Evolutionary conservation across 2,797 vertebrate genomes (phyloP), one percentile per base, ranked within the genome.

Genomic region (Selene dorsalis): DNA sequence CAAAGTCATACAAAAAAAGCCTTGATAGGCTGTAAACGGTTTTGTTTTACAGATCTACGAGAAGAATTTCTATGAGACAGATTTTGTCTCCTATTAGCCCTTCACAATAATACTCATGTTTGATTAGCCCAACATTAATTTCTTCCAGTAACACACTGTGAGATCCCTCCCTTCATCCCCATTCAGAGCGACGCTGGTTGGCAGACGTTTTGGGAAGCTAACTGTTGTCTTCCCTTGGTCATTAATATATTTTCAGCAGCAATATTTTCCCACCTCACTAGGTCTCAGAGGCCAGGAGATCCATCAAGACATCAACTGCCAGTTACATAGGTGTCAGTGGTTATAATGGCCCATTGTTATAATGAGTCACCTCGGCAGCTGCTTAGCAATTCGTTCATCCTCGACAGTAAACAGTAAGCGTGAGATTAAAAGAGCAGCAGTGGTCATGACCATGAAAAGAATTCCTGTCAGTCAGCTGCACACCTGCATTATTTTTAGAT

Each of bases 401-500:
- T 77, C 58, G 38, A 77, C 60, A 56, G 70, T 43, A 18, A 55
- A 56, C 50, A 28, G 20, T 30, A 86, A 71, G 35, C 69, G 17
- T 32, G 4, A 66, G 64, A 77, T 62, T 41, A 75, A 81, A 84
- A 82, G 56, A 62, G 65, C 28, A 78, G 60, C 0, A 2, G 17
- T 26, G 52, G 20, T 73, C 56, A 60, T 17, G 32, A 73, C 64
- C 66, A 22, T 50, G 53, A 81, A 75, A 76, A 63, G 9, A 52
- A 83, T 68, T 72, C 56, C 38, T 64, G 74, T 70, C 72, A 57
- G 61, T 73, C 73, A 76, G 63, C 56, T 41, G 68, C 68, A 84
- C 63, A 80, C 61, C 68, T 69, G 65, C 58, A 58, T 73, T 82
- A 86, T 88, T 85, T 87, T 74, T 72, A 80, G 66, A 75, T 28